Conservation (phyloP, 2,113 vertebrate species). For the Cheilinus undulatus region DNA sequence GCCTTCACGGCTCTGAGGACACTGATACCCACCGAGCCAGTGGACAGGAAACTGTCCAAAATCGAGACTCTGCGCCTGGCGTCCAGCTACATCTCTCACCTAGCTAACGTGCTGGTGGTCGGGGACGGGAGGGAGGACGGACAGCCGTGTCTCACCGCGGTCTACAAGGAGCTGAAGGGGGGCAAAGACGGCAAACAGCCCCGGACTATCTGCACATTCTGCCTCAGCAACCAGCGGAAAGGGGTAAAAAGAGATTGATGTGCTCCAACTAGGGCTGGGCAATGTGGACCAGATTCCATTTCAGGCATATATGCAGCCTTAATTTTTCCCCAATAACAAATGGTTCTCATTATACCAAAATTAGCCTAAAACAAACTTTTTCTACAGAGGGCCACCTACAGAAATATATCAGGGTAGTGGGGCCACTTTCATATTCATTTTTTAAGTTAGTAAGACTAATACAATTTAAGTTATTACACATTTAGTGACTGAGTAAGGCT, state of each 20-base stretch:
- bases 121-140: slow-evolving; percentile 89
- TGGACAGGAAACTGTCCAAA: slow-evolving; percentile 93
- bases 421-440: too few relatives aligned
- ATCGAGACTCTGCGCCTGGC: slow-evolving; percentile 93
- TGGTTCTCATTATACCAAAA: too few relatives aligned
- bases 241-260: slow-evolving; percentile 82
- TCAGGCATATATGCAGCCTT: too few relatives aligned
- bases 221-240: slow-evolving; percentile 93
- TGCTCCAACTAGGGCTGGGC: too few relatives aligned
- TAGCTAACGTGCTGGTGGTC: slow-evolving; percentile 91
- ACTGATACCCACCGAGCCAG: slow-evolving; percentile 93
- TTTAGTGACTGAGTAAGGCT: too few relatives aligned
- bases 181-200: slow-evolving; percentile 83
- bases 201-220: slow-evolving; percentile 93
- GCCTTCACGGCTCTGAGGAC: slow-evolving; percentile 92
- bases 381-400: too few relatives aligned
- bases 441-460: too few relatives aligned
- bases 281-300: too few relatives aligned
- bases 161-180: slow-evolving; percentile 82
- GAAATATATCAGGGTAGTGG: too few relatives aligned
- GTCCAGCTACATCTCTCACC: slow-evolving; percentile 93
- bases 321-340: too few relatives aligned
- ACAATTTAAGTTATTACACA: too few relatives aligned
- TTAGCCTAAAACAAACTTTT: too few relatives aligned
- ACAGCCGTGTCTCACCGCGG: slow-evolving; percentile 88